A percentile compares a stretch with the other conserved stretches of the same genome.
phyloP scores from a whole-genome alignment of 1,140 invertebrate genomes.

The Hycleus phaleratus region DNA sequence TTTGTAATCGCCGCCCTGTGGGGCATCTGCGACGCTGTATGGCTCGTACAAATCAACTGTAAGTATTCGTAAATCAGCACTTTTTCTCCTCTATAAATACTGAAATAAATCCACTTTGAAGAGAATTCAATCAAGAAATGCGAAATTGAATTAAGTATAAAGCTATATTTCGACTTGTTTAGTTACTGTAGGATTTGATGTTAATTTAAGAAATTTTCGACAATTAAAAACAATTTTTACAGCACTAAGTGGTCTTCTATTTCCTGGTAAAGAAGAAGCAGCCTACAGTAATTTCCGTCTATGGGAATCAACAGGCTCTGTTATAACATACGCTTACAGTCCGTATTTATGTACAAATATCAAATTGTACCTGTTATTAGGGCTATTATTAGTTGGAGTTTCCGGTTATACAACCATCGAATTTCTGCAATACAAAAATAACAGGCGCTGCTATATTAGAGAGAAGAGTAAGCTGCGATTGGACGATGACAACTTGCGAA shows the following conservation, averaged over 20 bases:
- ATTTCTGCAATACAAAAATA: conserved; percentile 3
- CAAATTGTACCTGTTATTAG: conserved; percentile 70
- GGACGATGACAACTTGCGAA: too few species aligned
- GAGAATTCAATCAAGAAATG: too few species aligned
- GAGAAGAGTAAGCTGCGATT: too few species aligned
- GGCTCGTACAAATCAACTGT: conserved; percentile 94
- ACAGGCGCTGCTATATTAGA: not conserved
- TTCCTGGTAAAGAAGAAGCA: conserved; percentile 78
- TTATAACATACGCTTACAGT: conserved; percentile 72
- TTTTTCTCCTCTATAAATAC: too few species aligned
- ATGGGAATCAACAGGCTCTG: conserved; percentile 85
- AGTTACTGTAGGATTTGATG: too few species aligned
- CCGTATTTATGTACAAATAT: conserved; percentile 68
- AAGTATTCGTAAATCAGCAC: conserved; percentile 33
- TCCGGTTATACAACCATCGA: conserved; percentile 51
- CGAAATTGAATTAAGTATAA: too few species aligned
- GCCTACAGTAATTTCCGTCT: conserved; percentile 89
- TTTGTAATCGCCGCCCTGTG: conserved; percentile 80
- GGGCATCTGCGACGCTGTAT: conserved; percentile 86
- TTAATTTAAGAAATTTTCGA: too few species aligned
- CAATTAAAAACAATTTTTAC: conserved; percentile 29
- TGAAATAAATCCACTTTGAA: too few species aligned
- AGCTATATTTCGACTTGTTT: too few species aligned
- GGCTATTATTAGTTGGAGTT: conserved; percentile 65
- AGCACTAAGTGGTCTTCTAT: conserved; percentile 86